phyloP scores from a whole-genome alignment of 2,113 vertebrate species.

The Vulpes lagopus region DNA sequence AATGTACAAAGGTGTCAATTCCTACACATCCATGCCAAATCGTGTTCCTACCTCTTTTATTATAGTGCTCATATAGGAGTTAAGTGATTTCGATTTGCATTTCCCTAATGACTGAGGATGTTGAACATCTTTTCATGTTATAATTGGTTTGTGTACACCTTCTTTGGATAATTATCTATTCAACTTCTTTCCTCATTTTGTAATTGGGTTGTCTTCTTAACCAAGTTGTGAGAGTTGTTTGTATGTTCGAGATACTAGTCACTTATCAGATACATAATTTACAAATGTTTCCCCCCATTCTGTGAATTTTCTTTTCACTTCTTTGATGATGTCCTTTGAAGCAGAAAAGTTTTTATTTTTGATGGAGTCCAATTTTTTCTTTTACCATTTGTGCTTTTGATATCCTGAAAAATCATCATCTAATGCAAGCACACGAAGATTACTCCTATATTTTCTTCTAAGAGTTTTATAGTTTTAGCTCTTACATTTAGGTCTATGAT shows the following conservation, averaged over 20 bases:
- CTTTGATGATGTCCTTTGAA: not conserved
- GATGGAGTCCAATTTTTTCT: not conserved
- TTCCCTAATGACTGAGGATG: not conserved
- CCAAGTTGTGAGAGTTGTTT: not conserved
- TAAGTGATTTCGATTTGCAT: slow-evolving; percentile 10
- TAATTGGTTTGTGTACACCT: not conserved
- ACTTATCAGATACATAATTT: slow-evolving; percentile 4
- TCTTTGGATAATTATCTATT: slow-evolving; percentile 37
- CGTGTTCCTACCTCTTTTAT: not conserved
- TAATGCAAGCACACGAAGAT: not conserved
- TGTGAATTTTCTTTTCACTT: slow-evolving; percentile 18
- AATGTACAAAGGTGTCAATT: not conserved
- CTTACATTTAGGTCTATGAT: not conserved
- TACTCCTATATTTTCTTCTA: slow-evolving; percentile 22
- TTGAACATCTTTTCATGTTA: not conserved
- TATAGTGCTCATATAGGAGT: not conserved
- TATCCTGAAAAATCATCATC: not conserved
- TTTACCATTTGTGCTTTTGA: slow-evolving; percentile 9
- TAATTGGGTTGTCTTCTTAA: not conserved
- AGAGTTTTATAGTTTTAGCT: slow-evolving; percentile 2
- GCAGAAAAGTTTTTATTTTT: slow-evolving; percentile 13
- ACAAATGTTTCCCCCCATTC: not conserved
- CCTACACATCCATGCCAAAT: not conserved
- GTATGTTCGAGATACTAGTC: not conserved
- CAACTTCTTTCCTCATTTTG: not conserved